Base-by-base conservation (phyloP, 2,888 invertebrate species). In the Blastobasis lacticolella region DNA sequence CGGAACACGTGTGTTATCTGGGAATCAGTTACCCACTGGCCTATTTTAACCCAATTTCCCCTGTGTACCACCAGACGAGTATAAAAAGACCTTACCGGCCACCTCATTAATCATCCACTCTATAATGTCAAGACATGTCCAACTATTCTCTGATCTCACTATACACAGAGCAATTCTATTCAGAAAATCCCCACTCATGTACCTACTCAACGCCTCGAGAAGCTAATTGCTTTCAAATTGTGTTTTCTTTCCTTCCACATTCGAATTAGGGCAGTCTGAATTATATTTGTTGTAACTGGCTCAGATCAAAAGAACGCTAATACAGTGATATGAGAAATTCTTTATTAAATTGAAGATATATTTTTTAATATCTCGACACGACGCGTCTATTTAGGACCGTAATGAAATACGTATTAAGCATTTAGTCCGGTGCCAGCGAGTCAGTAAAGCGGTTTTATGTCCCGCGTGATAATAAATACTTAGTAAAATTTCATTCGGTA, bases 101-200 rank as follows among this genome's bases (percentile, higher is more conserved):
- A 54, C 58, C 62, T 71, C 85, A 84, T 87, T 81, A 78, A 85
- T 87, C 86, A 87, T 76, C 61, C 69, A 57, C 64, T 69, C 69
- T 70, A 73, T 74, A 72, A 69, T 81, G 85, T 85, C 85, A 83
- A 70, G 80, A 80, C 78, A 80, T 67, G 71, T 80, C 79, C 70
- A 71, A 75, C 64, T 62, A 67, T 60, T 76, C 81, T 81, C 71
- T 78, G 82, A 82, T 85, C 82, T 81, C 62, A 48, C 67, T 68
- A 69, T 23, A 23, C 23, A 23, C 23, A 23, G 23, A 23, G 23
- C 3, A 23, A 23, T 23, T 23, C 71, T 63, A 71, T 74, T 69
- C 66, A 71, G 71, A 74, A 66, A 69, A 66, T 69, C 62, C 66
- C 65, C 67, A 70, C 64, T 68, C 68, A 23, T 23, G 23, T 23